Percentiles rank a stretch among this genome's conserved stretches.
These are phyloP conservation scores for Trilocha varians DNA, from an alignment of 2,888 invertebrate genomes.

Conservation along the genomic window DNA sequence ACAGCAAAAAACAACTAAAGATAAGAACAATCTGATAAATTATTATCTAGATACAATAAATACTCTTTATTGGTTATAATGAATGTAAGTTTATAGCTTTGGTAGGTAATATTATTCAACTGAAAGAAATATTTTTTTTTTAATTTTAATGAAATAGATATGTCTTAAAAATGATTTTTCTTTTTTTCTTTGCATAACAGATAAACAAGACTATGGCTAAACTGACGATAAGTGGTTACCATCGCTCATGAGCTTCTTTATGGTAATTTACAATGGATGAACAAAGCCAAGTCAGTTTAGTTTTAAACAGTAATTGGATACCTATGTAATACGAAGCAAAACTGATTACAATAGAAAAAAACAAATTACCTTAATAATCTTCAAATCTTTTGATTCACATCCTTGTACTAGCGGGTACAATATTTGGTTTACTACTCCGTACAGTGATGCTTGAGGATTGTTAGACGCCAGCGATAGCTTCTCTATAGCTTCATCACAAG, in stretches of 20 bases:
- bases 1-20: not conserved
- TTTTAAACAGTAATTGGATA: too few species aligned
- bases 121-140: too few species aligned
- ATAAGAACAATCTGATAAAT: not conserved
- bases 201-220: too few species aligned
- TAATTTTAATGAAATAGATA: too few species aligned
- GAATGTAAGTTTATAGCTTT: too few species aligned
- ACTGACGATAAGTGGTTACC: too few species aligned
- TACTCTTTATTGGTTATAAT: not conserved
- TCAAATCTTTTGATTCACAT: slow-evolving; percentile 96
- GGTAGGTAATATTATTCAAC: too few species aligned
- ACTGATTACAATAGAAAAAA: not conserved
- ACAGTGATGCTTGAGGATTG: slow-evolving; percentile 85
- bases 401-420: slow-evolving; percentile 97
- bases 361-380: slow-evolving; percentile 86
- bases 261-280: too few species aligned
- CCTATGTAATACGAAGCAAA: not conserved
- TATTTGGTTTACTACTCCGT: slow-evolving; percentile 93
- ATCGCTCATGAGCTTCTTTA: too few species aligned
- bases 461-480: slow-evolving; percentile 86
- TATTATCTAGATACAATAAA: not conserved
- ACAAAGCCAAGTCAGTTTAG: too few species aligned
- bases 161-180: too few species aligned
- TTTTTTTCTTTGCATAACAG: too few species aligned
- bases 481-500: slow-evolving; percentile 95